Base-by-base conservation (phyloP, 2,113 vertebrate genomes). In the Daphoenositta chrysoptera region DNA sequence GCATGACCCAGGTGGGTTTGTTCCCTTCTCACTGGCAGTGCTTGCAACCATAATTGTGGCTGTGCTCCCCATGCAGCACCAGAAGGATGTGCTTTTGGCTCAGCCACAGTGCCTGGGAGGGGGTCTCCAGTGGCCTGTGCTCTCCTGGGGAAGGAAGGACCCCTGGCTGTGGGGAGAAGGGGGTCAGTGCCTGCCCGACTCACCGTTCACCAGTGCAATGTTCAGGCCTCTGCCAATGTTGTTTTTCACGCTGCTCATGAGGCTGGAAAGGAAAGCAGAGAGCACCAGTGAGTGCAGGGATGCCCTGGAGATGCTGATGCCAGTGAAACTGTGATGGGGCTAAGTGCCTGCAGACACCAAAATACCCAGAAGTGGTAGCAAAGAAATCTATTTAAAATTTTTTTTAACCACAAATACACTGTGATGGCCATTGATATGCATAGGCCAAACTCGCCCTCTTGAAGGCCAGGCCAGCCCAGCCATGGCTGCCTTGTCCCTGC, bases 221-320 rank as follows among this genome's bases (percentile, higher is more conserved):
- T 99, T 99, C 76, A 99, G 95, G 35, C 99, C 99, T 91, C 96
- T 95, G 90, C 98, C 98, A 47, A 99, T 73, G 10, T 99, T 99
- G 92, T 99, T 98, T 77, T 97, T 91, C 81, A 98, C 79, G 0
- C 91, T 90, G 88, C 98, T 99, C 98, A 99, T 99, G 85, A 99
- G 83, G 20, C 99, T 99, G 96, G 47, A 61, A 94, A 40, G 73
- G 42, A 96, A 81, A 91, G 44, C 57, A 40, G 56, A 88, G 63
- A 85, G 28, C 3, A 27, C 16, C 13, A 19, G 12, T 70, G 6
- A 86, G 17, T 22, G 15, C 23, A n/a, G 6, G 15, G 87, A 42
- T 83, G 54, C 37, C 21, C 33, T 75, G 47, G 72, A 75, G 35
- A 35, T 56, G 54, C 58, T 50, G 61, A 48, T 5, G 15, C 23